Percentiles rank a stretch among this genome's conserved stretches.
These are phyloP conservation scores for Formica aserva DNA, from an alignment of 2,888 invertebrate genomes.

Conservation along the genomic window DNA sequence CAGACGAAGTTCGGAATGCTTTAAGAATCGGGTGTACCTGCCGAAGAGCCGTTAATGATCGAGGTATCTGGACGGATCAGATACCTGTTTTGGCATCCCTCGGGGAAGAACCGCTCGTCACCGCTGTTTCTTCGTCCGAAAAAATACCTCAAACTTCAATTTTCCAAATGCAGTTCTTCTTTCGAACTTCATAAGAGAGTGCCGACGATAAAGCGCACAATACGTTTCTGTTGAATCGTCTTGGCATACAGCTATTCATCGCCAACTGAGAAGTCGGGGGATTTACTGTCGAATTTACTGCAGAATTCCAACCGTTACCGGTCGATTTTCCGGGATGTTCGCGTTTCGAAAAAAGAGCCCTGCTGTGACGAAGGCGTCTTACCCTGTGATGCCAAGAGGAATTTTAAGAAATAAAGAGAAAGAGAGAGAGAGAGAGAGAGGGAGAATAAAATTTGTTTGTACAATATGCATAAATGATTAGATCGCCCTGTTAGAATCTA, in stretches of 20 bases:
- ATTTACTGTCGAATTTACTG: constrained; percentile 58
- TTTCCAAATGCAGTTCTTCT: neutral
- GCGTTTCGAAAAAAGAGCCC: constrained; percentile 23
- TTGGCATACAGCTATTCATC: constrained; percentile 34
- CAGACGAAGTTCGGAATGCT: neutral
- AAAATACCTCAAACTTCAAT: constrained; percentile 22
- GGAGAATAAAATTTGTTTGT: neutral
- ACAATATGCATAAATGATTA: neutral
- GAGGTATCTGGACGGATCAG: constrained; percentile 19
- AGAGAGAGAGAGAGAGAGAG: no score
- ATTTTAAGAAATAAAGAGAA: neutral
- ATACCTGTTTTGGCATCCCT: constrained; percentile 24
- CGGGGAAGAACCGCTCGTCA: constrained; percentile 25
- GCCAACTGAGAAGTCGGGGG: neutral
- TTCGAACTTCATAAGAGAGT: neutral
- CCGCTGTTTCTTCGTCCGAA: constrained; percentile 36
- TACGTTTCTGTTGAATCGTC: neutral
- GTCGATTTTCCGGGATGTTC: constrained; percentile 27
- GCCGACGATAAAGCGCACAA: constrained; percentile 56
- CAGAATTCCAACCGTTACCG: constrained; percentile 28
- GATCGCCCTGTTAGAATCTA: neutral
- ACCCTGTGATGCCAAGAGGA: constrained; percentile 30
- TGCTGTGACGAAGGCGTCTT: constrained; percentile 44
- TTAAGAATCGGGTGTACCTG: constrained; percentile 40
- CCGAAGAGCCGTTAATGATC: constrained; percentile 42